These are phyloP conservation scores for Melanotaenia pygmaea DNA, from an alignment of 2,797 vertebrate species.

Conservation along the genomic window DNA sequence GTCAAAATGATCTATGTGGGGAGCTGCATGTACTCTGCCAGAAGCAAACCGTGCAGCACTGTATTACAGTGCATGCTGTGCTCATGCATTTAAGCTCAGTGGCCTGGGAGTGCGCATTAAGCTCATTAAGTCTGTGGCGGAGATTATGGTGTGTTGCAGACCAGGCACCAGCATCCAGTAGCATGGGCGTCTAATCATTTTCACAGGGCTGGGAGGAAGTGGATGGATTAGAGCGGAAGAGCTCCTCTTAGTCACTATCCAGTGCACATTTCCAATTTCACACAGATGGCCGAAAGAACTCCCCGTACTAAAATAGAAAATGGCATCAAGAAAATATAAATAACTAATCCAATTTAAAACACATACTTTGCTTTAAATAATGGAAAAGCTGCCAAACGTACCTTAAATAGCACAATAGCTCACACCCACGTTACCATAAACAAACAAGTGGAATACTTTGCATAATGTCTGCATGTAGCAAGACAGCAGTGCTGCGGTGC, in stretches of 20 bases:
- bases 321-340: neutral
- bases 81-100: conserved; percentile 71
- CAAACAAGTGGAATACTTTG: conserved; percentile 3
- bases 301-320: neutral
- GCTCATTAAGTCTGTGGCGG: conserved; percentile 76
- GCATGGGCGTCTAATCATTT: conserved; percentile 62
- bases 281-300: conserved; percentile 12
- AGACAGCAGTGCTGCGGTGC: neutral
- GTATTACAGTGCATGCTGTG: conserved; percentile 40
- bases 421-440: conserved; percentile 3
- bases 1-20: conserved; percentile 16
- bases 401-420: neutral
- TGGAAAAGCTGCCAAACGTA: conserved; percentile 5
- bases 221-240: conserved; percentile 33
- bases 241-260: conserved; percentile 19
- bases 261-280: conserved; percentile 5
- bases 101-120: conserved; percentile 79
- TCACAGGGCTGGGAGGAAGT: conserved; percentile 47
- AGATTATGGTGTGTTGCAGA: conserved; percentile 75
- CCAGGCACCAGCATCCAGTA: conserved; percentile 58
- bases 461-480: conserved; percentile 8
- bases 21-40: conserved; percentile 25
- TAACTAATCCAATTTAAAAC: conserved; percentile 5
- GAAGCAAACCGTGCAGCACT: conserved; percentile 28
- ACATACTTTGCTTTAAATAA: neutral